Base-by-base conservation (phyloP, 2,797 vertebrate genomes). In the Holocentrus rufus region DNA sequence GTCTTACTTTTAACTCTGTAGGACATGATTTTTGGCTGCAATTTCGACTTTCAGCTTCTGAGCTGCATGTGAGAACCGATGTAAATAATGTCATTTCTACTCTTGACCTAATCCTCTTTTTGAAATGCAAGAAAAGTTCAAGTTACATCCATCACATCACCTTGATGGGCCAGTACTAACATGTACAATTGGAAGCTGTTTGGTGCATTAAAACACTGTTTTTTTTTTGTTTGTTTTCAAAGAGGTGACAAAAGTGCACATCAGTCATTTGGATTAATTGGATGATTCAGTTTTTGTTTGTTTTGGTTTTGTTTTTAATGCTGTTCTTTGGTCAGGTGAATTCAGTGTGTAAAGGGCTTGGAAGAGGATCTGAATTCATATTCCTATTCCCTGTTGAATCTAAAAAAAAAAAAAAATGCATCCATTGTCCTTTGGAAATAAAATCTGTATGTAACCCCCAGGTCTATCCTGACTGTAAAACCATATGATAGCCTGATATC, bases 1-100 rank as follows among this genome's bases (percentile, higher is more conserved):
- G 81, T 92, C 81, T 72, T 70, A 67, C 65, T 81, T 81, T 89
- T 87, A 75, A 83, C 65, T 71, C 77, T 77, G 80, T 83, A 74
- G 72, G 87, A 90, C 82, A 76, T 86, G 39, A 58, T 69, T 83
- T 83, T 84, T 87, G 88, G 90, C 90, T 92, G 92, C 90, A 84
- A 81, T 84, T 92, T 89, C 76, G 85, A 84, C 78, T 87, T 80
- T 90, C 88, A 88, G 90, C 87, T 93, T 92, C 85, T 85, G 77
- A 92, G 91, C 91, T 91, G 94, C 94, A 95, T 95, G 94, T 93
- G 89, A 91, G 91, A 92, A 88, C 87, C 88, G 79, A 76, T 95
- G 94, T 95, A 94, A 93, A 95, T 94, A 94, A 68, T 85, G 77
- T 92, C 72, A 91, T 93, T 95, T 94, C 88, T 95, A 94, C 92